Conservation (phyloP, 2,888 invertebrate species). For the Tachina lurida region DNA sequence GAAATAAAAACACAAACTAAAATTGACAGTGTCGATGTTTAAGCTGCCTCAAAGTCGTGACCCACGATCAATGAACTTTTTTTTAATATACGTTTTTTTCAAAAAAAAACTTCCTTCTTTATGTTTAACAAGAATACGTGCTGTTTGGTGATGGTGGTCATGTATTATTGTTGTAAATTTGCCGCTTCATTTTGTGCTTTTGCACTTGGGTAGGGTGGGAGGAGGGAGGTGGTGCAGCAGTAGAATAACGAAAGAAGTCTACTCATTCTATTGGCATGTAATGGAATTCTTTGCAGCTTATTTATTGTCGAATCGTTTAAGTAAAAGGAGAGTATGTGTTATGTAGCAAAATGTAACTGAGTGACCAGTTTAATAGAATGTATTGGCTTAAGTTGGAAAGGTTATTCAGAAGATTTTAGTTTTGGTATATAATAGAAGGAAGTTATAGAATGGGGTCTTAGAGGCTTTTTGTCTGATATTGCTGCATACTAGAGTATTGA, state of each 20-base stretch:
- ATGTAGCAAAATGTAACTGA: not conserved
- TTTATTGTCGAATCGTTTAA: slow-evolving; percentile 44
- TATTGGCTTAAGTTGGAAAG: not conserved
- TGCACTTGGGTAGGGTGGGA: not conserved
- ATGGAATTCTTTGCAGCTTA: slow-evolving; percentile 48
- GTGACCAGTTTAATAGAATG: slow-evolving; percentile 7
- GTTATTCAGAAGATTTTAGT: too few relatives aligned
- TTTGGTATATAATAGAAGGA: too few relatives aligned
- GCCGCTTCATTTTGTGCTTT: slow-evolving; percentile 54
- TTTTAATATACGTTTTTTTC: slow-evolving; percentile 40
- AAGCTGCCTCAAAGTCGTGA: slow-evolving; percentile 77
- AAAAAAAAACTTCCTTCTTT: slow-evolving; percentile 54
- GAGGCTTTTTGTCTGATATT: too few relatives aligned
- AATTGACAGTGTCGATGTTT: slow-evolving; percentile 69
- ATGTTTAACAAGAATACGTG: slow-evolving; percentile 55
- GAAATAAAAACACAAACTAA: slow-evolving; percentile 62
- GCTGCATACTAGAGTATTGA: too few relatives aligned
- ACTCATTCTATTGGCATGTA: slow-evolving; percentile 46
- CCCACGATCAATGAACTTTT: slow-evolving; percentile 80
- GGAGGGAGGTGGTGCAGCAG: not conserved
- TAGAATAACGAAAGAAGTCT: slow-evolving; percentile 21
- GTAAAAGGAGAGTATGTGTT: not conserved
- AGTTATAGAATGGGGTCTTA: too few relatives aligned
- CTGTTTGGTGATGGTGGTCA: slow-evolving; percentile 63
- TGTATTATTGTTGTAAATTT: slow-evolving; percentile 66